Evolutionary conservation across 2,888 invertebrate genomes (phyloP).

Genomic region (Epirrhoe tristata): DNA sequence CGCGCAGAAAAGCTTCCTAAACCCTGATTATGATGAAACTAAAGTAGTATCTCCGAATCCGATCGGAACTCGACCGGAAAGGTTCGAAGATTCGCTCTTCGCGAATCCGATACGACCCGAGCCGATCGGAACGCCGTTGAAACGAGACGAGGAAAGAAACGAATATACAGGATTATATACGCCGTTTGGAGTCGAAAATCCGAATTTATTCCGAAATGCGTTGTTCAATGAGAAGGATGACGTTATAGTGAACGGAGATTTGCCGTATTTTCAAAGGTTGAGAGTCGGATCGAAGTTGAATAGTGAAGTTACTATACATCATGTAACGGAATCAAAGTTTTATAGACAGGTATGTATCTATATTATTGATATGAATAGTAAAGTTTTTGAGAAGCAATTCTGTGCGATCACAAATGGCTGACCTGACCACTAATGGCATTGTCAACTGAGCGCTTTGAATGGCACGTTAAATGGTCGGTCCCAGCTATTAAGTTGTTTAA

Average conservation of each 20-base stretch:
- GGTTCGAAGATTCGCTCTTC: too few relatives aligned
- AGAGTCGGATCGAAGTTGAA: conserved; percentile 76
- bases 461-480: too few relatives aligned
- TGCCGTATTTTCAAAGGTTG: conserved; percentile 77
- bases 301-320: conserved; percentile 78
- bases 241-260: conserved; percentile 68
- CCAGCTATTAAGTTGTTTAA: too few relatives aligned
- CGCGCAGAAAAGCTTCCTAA: conserved; percentile 64
- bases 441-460: too few relatives aligned
- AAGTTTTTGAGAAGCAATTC: too few relatives aligned
- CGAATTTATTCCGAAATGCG: conserved; percentile 73
- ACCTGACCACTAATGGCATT: too few relatives aligned
- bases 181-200: conserved; percentile 75
- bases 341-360: conserved; percentile 71
- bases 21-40: conserved; percentile 62
- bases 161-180: conserved; percentile 62
- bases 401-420: too few relatives aligned
- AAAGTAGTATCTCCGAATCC: conserved; percentile 62
- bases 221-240: conserved; percentile 68
- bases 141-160: conserved; percentile 46
- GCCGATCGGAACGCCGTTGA: conserved; percentile 63
- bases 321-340: conserved; percentile 78
- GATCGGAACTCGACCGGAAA: conserved; percentile 57
- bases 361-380: too few relatives aligned
- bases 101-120: conserved; percentile 78